A percentile compares a stretch with the other conserved stretches of the same genome.
phyloP scores from a whole-genome alignment of 1,140 invertebrate species.

The Cryptotermes secundus region DNA sequence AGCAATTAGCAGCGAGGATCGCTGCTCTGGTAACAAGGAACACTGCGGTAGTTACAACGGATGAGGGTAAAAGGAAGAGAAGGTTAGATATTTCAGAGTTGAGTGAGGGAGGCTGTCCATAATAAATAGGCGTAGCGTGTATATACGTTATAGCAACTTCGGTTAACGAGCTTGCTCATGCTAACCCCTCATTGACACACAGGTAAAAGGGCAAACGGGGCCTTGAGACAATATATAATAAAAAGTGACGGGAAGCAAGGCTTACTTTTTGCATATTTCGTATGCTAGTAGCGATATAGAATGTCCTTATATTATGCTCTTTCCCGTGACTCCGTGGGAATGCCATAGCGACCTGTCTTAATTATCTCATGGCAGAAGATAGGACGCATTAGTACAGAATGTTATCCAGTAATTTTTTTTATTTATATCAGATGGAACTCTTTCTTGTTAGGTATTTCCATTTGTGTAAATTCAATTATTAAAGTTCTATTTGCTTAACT shows the following conservation, averaged over 20 bases:
- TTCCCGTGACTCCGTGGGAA: too few relatives aligned
- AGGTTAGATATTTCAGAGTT: not conserved
- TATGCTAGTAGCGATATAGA: not conserved
- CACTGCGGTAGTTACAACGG: not conserved
- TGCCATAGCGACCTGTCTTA: too few relatives aligned
- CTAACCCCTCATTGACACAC: slow-evolving; percentile 7
- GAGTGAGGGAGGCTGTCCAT: not conserved
- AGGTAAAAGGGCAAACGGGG: not conserved
- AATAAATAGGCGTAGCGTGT: slow-evolving; percentile 8
- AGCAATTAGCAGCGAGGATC: not conserved
- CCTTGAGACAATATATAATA: not conserved
- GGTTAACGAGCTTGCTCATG: not conserved
- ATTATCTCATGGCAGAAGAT: too few relatives aligned
- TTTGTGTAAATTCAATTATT: too few relatives aligned
- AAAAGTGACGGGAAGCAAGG: not conserved
- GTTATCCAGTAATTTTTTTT: too few relatives aligned
- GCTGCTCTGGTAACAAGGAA: not conserved
- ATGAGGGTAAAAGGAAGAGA: not conserved
- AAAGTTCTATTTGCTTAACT: too few relatives aligned
- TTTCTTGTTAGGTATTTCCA: too few relatives aligned
- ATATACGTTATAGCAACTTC: not conserved
- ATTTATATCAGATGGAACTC: too few relatives aligned
- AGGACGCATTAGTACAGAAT: too few relatives aligned
- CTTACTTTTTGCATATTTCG: not conserved
- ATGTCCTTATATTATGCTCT: not conserved